Conservation (phyloP, 2,888 invertebrate genomes). For the Aphodius granarius region DNA sequence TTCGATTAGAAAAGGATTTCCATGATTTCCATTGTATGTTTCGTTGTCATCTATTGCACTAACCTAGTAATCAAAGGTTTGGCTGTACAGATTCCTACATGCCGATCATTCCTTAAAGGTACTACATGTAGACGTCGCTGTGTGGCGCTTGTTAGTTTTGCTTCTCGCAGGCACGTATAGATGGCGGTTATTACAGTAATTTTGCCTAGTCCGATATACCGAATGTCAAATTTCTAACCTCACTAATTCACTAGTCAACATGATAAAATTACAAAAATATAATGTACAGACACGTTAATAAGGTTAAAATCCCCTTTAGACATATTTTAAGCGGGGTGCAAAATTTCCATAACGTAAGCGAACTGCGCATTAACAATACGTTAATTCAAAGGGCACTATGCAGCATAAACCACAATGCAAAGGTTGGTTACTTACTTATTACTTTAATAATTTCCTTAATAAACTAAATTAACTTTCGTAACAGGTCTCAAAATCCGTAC, state of each 20-base stretch:
- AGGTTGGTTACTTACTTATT: no score
- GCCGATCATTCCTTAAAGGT: no score
- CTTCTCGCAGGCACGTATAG: background rate
- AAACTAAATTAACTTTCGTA: constrained; percentile 4
- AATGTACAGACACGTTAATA: constrained; percentile 28
- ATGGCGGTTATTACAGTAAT: background rate
- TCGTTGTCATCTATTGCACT: background rate
- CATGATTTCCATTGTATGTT: no score
- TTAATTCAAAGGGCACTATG: constrained; percentile 12
- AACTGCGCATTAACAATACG: constrained; percentile 19
- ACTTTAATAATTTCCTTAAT: background rate
- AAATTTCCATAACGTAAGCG: constrained; percentile 28
- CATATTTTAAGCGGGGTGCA: constrained; percentile 26
- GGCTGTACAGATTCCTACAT: background rate
- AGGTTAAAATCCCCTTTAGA: constrained; percentile 24
- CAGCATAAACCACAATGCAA: constrained; percentile 19
- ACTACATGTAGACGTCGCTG: background rate
- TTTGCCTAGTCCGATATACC: background rate
- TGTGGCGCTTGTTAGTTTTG: background rate
- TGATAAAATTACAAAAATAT: constrained; percentile 19
- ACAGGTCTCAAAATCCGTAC: constrained; percentile 26
- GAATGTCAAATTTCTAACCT: constrained; percentile 18
- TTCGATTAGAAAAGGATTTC: no score
- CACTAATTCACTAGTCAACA: constrained; percentile 21
- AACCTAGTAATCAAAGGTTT: background rate